Base-by-base conservation (phyloP, 2,113 vertebrate species). In the Terrapene triunguis region DNA sequence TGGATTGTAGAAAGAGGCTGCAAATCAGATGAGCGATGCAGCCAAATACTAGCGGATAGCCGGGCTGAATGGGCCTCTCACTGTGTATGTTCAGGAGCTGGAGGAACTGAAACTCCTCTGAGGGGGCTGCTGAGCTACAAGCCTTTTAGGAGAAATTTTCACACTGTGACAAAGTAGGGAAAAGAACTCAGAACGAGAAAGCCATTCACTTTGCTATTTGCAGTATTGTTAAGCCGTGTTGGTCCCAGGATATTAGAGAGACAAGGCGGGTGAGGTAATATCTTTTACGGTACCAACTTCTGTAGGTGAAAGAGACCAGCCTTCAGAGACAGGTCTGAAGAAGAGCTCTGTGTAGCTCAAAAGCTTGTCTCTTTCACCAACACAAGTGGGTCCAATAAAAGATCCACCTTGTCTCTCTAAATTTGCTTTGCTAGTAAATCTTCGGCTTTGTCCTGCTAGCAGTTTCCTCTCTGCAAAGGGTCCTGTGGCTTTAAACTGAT, bases 31-130 rank as follows among this genome's bases (percentile, higher is more conserved):
- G 6, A 53, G 65, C 3, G 3, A 54, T 21, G 25, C 3, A 80
- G 6, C 42, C 72, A 80, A 78, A 79, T 80, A 21, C 2, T 14
- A 29, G 0, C 0, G 14, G 3, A 0, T 1, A 8, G 32, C 53
- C 51, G 21, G n/a, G 8, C 4, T 92, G 19, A 84, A 17, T 1
- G 2, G 29, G 55, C 1, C 5, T 47, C 48, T 87, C 29, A 85
- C 76, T 14, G 24, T 51, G 3, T 44, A 8, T 57, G 2, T 38
- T n/a, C 55, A 84, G 19, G 16, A 84, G 2, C n/a, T 79, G 79
- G 6, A 87, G 42, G 1, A 57, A 35, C 17, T 0, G 0, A 13
- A n/a, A 2, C 3, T n/a, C 21, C 85, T 51, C n/a, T 51, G 7
- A 59, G 57, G 9, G 29, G 55, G 84, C 48, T 10, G 62, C 0